These are phyloP conservation scores for Meandrusa payeni DNA, from an alignment of 2,888 invertebrate genomes.

Conservation along the genomic window DNA sequence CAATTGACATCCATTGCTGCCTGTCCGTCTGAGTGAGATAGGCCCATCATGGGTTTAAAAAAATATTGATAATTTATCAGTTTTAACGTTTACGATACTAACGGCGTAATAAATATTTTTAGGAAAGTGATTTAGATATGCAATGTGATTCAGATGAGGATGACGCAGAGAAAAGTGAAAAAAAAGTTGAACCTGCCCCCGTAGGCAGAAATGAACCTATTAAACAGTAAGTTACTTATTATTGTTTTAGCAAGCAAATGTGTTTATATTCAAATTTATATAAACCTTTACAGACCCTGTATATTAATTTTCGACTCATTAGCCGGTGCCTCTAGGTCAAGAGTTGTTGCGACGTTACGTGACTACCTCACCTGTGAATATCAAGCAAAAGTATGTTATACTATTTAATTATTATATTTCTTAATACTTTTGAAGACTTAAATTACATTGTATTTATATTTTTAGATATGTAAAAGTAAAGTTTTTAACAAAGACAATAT, in stretches of 20 bases:
- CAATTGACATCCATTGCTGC: too few relatives aligned
- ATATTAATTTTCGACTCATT: constrained; percentile 98
- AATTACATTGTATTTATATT: constrained; percentile 29
- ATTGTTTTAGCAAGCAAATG: constrained; percentile 18
- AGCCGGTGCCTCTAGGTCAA: constrained; percentile 88
- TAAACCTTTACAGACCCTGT: constrained; percentile 86
- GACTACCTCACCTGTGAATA: constrained; percentile 95
- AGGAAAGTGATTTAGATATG: constrained; percentile 79
- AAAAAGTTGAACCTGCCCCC: constrained; percentile 53
- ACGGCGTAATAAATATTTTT: constrained; percentile 34
- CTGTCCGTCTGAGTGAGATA: too few relatives aligned
- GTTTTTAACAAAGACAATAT: constrained; percentile 91
- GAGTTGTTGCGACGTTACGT: constrained; percentile 93
- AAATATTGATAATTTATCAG: too few relatives aligned
- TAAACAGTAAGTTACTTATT: constrained; percentile 80
- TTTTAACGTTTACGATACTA: too few relatives aligned
- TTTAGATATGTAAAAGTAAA: constrained; percentile 81
- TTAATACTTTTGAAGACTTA: constrained; percentile 12
- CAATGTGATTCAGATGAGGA: constrained; percentile 76
- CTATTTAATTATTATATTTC: constrained; percentile 1
- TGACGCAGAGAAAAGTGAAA: constrained; percentile 60
- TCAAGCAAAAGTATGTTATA: constrained; percentile 83
- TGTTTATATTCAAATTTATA: too few relatives aligned
- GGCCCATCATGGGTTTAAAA: too few relatives aligned
- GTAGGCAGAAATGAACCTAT: constrained; percentile 71